Evolutionary conservation across 2,113 vertebrate genomes (phyloP).

Genomic region (Pteruthius melanotis): DNA sequence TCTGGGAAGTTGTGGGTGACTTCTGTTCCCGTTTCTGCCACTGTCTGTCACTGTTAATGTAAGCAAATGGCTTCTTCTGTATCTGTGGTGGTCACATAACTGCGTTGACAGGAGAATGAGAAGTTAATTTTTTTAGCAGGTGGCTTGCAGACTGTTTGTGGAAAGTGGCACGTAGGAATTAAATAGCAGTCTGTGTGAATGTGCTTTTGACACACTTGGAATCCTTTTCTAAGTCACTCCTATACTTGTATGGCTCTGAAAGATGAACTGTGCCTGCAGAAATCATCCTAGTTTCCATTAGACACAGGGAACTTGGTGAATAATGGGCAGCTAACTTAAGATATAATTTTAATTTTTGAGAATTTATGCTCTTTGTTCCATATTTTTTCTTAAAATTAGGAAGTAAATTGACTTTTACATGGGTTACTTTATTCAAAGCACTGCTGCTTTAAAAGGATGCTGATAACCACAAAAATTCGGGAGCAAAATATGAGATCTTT

Average conservation of each 20-base stretch:
- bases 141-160: not conserved
- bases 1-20: not conserved
- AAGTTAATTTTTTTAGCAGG: not conserved
- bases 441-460: not conserved
- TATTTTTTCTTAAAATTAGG: not conserved
- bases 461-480: not conserved
- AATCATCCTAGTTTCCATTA: not conserved
- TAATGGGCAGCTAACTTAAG: not conserved
- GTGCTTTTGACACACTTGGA: not conserved
- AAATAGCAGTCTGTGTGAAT: not conserved
- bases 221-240: not conserved
- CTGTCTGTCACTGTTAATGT: not conserved
- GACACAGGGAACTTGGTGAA: not conserved
- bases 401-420: not conserved
- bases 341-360: not conserved
- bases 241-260: not conserved
- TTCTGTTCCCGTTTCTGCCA: not conserved
- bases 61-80: not conserved
- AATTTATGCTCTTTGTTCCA: not conserved
- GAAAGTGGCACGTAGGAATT: not conserved
- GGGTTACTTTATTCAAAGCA: not conserved
- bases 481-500: not conserved
- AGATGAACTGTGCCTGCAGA: not conserved
- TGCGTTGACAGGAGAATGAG: accelerated
- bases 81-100: not conserved